phyloP scores from a whole-genome alignment of 2,888 invertebrate species.

The Malthinus flaveolus region DNA sequence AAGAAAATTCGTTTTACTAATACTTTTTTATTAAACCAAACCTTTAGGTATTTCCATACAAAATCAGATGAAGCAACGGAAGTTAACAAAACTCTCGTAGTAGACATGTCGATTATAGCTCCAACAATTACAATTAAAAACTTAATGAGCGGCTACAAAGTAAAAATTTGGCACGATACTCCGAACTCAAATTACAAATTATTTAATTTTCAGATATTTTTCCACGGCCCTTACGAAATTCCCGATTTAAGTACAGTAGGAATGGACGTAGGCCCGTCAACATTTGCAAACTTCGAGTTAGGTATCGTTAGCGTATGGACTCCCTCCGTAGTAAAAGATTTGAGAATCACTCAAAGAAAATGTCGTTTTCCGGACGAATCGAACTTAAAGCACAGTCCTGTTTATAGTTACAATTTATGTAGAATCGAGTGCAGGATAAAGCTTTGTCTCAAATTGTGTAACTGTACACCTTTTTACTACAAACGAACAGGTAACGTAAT shows the following conservation, averaged over 20 bases:
- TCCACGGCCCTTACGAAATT: conserved; percentile 37
- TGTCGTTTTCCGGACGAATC: conserved; percentile 44
- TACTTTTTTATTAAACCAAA: not conserved
- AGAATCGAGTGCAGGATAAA: conserved; percentile 48
- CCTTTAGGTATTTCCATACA: not conserved
- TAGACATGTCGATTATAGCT: conserved; percentile 12
- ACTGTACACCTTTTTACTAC: conserved; percentile 51
- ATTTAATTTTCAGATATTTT: conserved; percentile 32
- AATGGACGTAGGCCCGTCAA: not conserved
- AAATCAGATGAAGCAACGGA: not conserved
- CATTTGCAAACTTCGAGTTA: conserved; percentile 13
- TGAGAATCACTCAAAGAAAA: conserved; percentile 43
- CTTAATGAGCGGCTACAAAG: conserved; percentile 6
- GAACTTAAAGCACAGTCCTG: conserved; percentile 41
- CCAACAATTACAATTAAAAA: conserved; percentile 1
- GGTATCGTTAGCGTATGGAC: conserved; percentile 15
- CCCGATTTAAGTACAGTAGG: conserved; percentile 31
- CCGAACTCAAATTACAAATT: not conserved
- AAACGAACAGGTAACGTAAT: conserved; percentile 34
- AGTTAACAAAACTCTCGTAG: not conserved
- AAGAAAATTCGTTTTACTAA: too few relatives aligned
- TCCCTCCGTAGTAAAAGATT: conserved; percentile 20
- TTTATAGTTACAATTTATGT: conserved; percentile 50
- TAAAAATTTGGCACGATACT: not conserved
- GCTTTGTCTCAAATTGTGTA: conserved; percentile 44